A percentile compares a stretch with the other conserved stretches of the same genome.
These are phyloP conservation scores for Heliconius nattereri DNA, from an alignment of 1,140 invertebrate species.

Conservation along the genomic window DNA sequence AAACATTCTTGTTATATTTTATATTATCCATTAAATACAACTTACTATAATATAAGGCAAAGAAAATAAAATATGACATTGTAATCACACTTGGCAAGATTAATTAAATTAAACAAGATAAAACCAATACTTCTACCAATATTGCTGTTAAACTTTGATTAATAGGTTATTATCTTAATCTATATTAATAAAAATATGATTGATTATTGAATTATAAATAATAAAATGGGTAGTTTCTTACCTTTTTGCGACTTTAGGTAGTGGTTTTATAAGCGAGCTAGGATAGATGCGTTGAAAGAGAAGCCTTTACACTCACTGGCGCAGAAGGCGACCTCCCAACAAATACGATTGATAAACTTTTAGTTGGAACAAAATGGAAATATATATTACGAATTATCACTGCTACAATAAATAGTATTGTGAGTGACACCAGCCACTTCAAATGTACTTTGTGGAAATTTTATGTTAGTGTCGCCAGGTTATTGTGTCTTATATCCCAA, in stretches of 20 bases:
- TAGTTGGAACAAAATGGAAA: slow-evolving; percentile 53
- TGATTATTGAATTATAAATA: slow-evolving; percentile 1
- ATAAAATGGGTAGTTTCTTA: slow-evolving; percentile 36
- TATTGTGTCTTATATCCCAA: slow-evolving; percentile 32
- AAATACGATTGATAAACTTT: slow-evolving; percentile 63
- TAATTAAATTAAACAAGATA: not conserved
- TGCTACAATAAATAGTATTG: slow-evolving; percentile 45
- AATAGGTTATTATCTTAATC: slow-evolving; percentile 2
- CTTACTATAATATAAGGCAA: too few relatives aligned
- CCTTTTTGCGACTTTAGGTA: slow-evolving; percentile 32
- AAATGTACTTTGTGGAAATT: slow-evolving; percentile 14
- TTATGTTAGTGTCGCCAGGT: slow-evolving; percentile 42
- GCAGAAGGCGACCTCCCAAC: slow-evolving; percentile 76
- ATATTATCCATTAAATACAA: not conserved
- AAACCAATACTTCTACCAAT: slow-evolving; percentile 2
- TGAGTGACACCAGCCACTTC: slow-evolving; percentile 49
- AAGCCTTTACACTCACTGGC: slow-evolving; percentile 80
- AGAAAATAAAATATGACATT: slow-evolving; percentile 5
- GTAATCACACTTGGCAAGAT: slow-evolving; percentile 12
- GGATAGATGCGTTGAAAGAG: slow-evolving; percentile 61
- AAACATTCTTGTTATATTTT: not conserved
- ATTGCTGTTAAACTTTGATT: slow-evolving; percentile 1
- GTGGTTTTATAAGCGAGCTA: not conserved
- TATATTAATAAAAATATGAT: not conserved
- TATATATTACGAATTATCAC: slow-evolving; percentile 52